phyloP scores from a whole-genome alignment of 2,888 invertebrate genomes.

The Chalcis sispes region DNA sequence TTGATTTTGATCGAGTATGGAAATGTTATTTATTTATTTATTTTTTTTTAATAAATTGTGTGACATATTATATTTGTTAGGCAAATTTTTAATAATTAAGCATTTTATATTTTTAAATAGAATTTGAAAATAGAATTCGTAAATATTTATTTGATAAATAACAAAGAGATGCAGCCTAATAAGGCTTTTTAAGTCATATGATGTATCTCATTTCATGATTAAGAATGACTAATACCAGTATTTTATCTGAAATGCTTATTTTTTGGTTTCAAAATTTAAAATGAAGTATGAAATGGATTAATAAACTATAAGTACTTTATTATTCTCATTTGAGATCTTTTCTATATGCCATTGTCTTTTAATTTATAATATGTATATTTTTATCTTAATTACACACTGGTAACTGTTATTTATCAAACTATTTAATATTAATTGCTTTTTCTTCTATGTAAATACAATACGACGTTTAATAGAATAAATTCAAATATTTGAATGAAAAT shows the following conservation, averaged over 20 bases:
- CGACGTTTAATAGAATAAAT: no score
- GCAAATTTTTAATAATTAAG: not conserved
- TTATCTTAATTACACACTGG: no score
- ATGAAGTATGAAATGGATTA: conserved; percentile 21
- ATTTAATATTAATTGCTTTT: no score
- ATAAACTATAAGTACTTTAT: conserved; percentile 9
- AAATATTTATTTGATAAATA: conserved; percentile 17
- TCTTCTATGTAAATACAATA: no score
- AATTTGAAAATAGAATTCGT: not conserved
- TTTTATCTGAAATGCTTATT: conserved; percentile 49
- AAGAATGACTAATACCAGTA: conserved; percentile 48
- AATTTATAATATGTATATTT: no score
- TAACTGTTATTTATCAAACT: no score
- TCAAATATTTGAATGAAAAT: no score
- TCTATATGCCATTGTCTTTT: no score
- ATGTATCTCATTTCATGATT: conserved; percentile 46
- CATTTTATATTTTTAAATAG: not conserved
- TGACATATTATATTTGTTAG: not conserved
- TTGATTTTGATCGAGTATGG: not conserved
- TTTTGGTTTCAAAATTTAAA: conserved; percentile 34
- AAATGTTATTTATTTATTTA: no score
- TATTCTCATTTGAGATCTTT: no score
- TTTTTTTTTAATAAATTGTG: not conserved
- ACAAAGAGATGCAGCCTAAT: conserved; percentile 31
- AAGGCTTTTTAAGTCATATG: conserved; percentile 11